A percentile compares a stretch with the other conserved stretches of the same genome.
These are phyloP conservation scores for Malthinus flaveolus DNA, from an alignment of 2,888 invertebrate genomes.

Conservation along the genomic window DNA sequence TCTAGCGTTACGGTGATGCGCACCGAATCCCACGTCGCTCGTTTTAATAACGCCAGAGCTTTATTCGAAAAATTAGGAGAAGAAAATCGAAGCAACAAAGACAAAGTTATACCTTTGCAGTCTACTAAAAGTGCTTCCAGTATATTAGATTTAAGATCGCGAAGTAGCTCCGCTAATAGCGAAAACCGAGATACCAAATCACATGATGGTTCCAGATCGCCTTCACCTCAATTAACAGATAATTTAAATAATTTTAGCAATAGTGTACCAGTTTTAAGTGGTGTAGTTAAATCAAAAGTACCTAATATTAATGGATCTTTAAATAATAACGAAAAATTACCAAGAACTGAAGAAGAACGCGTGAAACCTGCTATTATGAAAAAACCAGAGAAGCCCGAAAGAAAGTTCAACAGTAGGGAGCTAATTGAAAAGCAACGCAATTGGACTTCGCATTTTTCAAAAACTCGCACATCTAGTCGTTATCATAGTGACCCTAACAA, in stretches of 20 bases:
- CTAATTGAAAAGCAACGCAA: slow-evolving; percentile 88
- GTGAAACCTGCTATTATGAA: slow-evolving; percentile 48
- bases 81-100: slow-evolving; percentile 61
- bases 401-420: slow-evolving; percentile 81
- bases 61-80: slow-evolving; percentile 87
- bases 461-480: slow-evolving; percentile 65
- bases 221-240: slow-evolving; percentile 56
- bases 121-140: slow-evolving; percentile 55
- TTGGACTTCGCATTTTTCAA: slow-evolving; percentile 90
- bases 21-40: slow-evolving; percentile 86
- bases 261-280: slow-evolving; percentile 58
- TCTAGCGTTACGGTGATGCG: slow-evolving; percentile 71
- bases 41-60: slow-evolving; percentile 89
- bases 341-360: slow-evolving; percentile 38
- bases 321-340: slow-evolving; percentile 35
- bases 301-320: slow-evolving; percentile 34
- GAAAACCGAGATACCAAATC: slow-evolving; percentile 62
- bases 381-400: slow-evolving; percentile 83
- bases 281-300: slow-evolving; percentile 43
- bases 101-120: slow-evolving; percentile 47
- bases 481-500: slow-evolving; percentile 68
- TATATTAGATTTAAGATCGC: slow-evolving; percentile 61
- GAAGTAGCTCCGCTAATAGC: slow-evolving; percentile 68
- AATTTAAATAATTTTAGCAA: slow-evolving; percentile 61
- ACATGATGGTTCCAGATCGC: slow-evolving; percentile 50